phyloP scores from a whole-genome alignment of 2,113 vertebrate species.

The Diphyllodes magnificus region DNA sequence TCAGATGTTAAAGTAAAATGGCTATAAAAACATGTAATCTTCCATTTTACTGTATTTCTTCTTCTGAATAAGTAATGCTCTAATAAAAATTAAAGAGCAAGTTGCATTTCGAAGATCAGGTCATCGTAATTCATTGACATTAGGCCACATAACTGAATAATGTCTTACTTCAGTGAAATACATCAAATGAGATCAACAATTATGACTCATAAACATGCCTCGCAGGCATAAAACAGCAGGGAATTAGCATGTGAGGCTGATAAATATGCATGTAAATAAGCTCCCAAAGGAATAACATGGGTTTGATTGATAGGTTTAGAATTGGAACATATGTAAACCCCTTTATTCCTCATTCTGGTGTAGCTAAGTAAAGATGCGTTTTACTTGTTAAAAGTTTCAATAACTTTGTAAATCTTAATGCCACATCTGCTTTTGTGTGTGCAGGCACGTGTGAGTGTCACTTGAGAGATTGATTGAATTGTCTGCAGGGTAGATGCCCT shows the following conservation, averaged over 20 bases:
- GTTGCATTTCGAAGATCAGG: constrained; percentile 87
- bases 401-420: constrained; percentile 99
- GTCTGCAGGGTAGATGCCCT: constrained; percentile 68
- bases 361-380: constrained; percentile 88
- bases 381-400: constrained; percentile 99
- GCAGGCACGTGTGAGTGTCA: constrained; percentile 82
- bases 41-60: constrained; percentile 53
- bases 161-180: constrained; percentile 98
- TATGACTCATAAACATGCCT: constrained; percentile 99
- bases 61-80: constrained; percentile 66
- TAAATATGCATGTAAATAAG: constrained; percentile 99
- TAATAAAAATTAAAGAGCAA: constrained; percentile 88
- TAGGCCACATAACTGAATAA: constrained; percentile 97
- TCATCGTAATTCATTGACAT: constrained; percentile 96
- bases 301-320: constrained; percentile 99
- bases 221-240: constrained; percentile 96
- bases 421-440: constrained; percentile 95
- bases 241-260: constrained; percentile 99
- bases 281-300: constrained; percentile 98
- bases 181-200: constrained; percentile 99
- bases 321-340: constrained; percentile 99
- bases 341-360: constrained; percentile 94
- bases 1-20: constrained; percentile 53
- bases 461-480: constrained; percentile 85
- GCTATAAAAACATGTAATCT: constrained; percentile 36